Evolutionary conservation across 2,797 vertebrate genomes (phyloP), one percentile per base, ranked within the genome.

Genomic region (Aplochiton taeniatus): DNA sequence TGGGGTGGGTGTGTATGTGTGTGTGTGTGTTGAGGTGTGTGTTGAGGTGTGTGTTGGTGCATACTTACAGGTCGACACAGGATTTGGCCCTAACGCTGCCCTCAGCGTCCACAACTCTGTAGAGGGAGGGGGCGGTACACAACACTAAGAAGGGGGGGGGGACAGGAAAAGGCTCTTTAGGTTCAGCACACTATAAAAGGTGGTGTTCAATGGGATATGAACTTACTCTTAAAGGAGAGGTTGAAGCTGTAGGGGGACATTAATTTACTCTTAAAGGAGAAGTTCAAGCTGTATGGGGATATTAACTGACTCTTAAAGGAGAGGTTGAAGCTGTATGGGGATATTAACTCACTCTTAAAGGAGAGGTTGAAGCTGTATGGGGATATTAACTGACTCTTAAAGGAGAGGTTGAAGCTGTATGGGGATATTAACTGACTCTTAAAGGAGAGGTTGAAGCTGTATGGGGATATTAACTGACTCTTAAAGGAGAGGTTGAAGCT

Each of bases 31-130:
- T 10, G 18, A 11, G 8, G 31, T 48, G 43, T 42, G 31, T 41
- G n/a, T 1, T 18, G 11, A 43, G 7, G n/a, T 14, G 31, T 13
- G 20, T 41, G 31, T 50, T n/a, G 8, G 17, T 8, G 14, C 13
- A 42, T 11, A 67, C 82, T 89, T 65, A 91, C 88, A 91, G 88
- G 70, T 90, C 88, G 51, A 89, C 80, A 72, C 88, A 88, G 57
- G 88, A 91, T 50, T 84, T 82, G 13, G 85, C 72, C 53, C 74
- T 85, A 52, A 89, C 79, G 0, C 74, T 79, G 18, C 87, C 87
- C 65, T 90, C 88, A 4, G 89, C 78, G 7, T 89, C 88, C 45
- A 85, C 79, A 68, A 87, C 88, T 0, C 78, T 83, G 64, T 90
- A 90, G 14, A 81, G 84, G 53, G 85, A 73, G 45, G 89, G 87